Conservation (phyloP, 2,113 vertebrate genomes). For the Hyperopisus bebe region DNA sequence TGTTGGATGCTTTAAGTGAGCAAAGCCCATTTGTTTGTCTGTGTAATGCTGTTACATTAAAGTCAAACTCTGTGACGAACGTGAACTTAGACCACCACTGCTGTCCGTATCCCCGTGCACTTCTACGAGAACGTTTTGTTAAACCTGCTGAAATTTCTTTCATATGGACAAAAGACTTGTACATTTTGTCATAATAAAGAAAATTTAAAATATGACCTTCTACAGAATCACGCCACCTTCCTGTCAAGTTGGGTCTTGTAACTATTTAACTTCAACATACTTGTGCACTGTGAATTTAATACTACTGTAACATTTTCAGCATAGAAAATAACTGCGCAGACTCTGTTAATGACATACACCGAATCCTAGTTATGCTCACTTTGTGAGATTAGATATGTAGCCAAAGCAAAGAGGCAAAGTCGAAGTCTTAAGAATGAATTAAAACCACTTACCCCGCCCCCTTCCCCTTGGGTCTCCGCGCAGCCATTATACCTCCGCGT, state of each 20-base stretch:
- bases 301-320: not conserved
- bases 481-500: not conserved
- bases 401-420: not conserved
- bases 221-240: not conserved
- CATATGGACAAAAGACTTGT: conserved; percentile 72
- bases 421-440: not conserved
- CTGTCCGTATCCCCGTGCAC: conserved; percentile 46
- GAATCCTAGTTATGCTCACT: not conserved
- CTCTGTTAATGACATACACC: not conserved
- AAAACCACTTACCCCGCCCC: not conserved
- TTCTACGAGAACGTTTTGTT: conserved; percentile 66
- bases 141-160: conserved; percentile 72
- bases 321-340: not conserved
- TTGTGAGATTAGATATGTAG: not conserved
- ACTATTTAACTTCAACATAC: not conserved
- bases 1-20: conserved; percentile 42
- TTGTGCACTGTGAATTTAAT: not conserved
- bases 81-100: conserved; percentile 58
- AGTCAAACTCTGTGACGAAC: conserved; percentile 57
- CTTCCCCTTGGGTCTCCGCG: not conserved
- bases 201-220: conserved; percentile 15
- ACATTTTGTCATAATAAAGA: conserved; percentile 73
- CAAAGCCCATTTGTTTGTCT: conserved; percentile 69
- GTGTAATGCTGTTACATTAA: conserved; percentile 61
- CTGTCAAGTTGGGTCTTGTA: not conserved